Percentiles rank a stretch among this genome's conserved stretches.
These are phyloP conservation scores for Gracilinanus agilis DNA, from an alignment of 2,113 vertebrate genomes.

Conservation along the genomic window DNA sequence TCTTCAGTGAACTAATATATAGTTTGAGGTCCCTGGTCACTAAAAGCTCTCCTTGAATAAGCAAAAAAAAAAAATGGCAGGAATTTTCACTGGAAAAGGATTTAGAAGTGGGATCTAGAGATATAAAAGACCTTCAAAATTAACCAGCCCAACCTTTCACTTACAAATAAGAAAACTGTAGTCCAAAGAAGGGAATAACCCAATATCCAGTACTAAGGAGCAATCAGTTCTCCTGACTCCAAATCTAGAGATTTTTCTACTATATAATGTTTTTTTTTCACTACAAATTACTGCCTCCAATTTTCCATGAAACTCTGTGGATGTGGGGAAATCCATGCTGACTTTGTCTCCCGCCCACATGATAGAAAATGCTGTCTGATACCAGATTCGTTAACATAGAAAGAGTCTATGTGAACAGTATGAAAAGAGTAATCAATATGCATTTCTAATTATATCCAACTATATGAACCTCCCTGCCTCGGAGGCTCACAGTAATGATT, in stretches of 20 bases:
- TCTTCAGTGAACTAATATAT: not conserved
- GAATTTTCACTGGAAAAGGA: not conserved
- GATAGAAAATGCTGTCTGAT: not conserved
- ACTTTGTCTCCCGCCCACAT: not conserved
- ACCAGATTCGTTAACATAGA: conserved; percentile 51
- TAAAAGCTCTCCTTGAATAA: conserved; percentile 25
- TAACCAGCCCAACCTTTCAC: not conserved
- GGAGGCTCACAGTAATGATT: conserved; percentile 54
- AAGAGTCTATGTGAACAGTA: conserved; percentile 15
- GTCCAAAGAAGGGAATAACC: not conserved
- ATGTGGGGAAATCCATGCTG: not conserved
- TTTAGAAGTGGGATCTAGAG: not conserved
- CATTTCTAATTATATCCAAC: conserved; percentile 76
- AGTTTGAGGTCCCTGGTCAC: not conserved
- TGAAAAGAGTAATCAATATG: conserved; percentile 65
- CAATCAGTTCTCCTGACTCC: not conserved
- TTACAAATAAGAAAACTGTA: not conserved
- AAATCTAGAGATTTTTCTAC: not conserved
- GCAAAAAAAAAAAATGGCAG: not conserved
- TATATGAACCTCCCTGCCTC: conserved; percentile 59
- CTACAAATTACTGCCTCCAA: not conserved
- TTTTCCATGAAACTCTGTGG: not conserved
- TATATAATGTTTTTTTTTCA: not conserved
- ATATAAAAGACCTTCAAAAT: not conserved
- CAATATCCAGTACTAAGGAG: not conserved